These are phyloP conservation scores for Papilio demoleus DNA, from an alignment of 2,888 invertebrate species.

Conservation along the genomic window DNA sequence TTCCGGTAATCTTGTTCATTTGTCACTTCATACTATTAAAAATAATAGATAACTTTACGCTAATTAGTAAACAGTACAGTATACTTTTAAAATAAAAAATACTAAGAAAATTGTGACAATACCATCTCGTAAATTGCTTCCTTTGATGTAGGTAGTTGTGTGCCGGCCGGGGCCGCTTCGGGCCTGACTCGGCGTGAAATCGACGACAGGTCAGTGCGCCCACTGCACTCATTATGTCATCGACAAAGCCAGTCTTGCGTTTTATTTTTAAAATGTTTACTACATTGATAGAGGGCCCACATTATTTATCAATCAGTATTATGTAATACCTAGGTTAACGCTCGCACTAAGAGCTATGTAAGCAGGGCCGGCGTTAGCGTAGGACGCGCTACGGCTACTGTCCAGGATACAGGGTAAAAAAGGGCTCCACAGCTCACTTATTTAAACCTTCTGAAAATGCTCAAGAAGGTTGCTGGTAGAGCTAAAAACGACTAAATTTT, in stretches of 20 bases:
- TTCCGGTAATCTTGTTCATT: no score
- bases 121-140: slow-evolving; percentile 41
- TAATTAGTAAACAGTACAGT: neutral
- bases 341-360: no score
- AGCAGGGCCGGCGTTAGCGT: no score
- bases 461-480: no score
- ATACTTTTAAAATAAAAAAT: neutral
- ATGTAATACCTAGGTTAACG: no score
- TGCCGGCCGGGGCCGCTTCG: slow-evolving; percentile 56
- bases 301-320: neutral
- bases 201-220: slow-evolving; percentile 72
- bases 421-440: no score
- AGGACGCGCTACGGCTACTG: no score
- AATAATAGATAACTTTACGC: no score
- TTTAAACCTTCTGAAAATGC: no score
- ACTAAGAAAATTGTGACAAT: slow-evolving; percentile 16
- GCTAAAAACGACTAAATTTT: no score
- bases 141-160: slow-evolving; percentile 46
- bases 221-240: slow-evolving; percentile 55
- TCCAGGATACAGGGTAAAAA: no score
- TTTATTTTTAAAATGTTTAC: slow-evolving; percentile 39
- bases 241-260: slow-evolving; percentile 30
- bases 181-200: slow-evolving; percentile 73
- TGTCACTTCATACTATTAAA: no score
- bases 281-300: neutral